Base-by-base conservation (phyloP, 2,113 vertebrate species). In the Fregata magnificens region DNA sequence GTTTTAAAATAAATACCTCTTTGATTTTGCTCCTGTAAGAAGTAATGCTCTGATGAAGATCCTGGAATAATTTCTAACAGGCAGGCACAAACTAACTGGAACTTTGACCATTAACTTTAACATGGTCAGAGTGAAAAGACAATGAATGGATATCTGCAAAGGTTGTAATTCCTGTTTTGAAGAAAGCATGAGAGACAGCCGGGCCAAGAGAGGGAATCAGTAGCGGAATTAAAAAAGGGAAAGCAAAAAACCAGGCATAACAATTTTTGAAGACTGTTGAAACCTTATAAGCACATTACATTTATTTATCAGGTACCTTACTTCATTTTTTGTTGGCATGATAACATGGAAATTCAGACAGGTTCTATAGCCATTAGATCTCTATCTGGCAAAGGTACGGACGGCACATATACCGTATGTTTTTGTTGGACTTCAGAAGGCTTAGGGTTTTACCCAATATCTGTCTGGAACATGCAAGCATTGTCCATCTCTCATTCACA, bases 381-480 rank as follows among this genome's bases (percentile, higher is more conserved):
- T 49, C 55, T 50, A 13, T 17, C n/a, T 71, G 45, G 29, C 55
- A 73, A 34, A 36, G 26, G 16, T 25, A 49, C 2, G 2, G 22
- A 49, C 0, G 2, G 16, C 38, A 42, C 3, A 1, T 42, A 21
- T 9, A 34, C 3, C 22, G 12, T 58, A 20, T 19, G 24, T 13
- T 67, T 28, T 58, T 49, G 40, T 4, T 36, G 31, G 52, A 29
- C 72, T 24, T 59, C 24, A 25, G 44, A 42, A 76, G 36, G 28
- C 63, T 67, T 58, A 24, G 42, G n/a, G 31, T 25, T 77, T 77
- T 58, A 24, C 16, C 42, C 24, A 29, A 1, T 50, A n/a, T n/a
- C 61, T 49, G 8, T 18, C 34, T 47, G 50, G 52, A 58, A 32
- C 53, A 49, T 2, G 45, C 1, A 2, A 40, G 44, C n/a, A 12